These are phyloP conservation scores for Andrena camellia DNA, from an alignment of 2,888 invertebrate species.

Conservation along the genomic window DNA sequence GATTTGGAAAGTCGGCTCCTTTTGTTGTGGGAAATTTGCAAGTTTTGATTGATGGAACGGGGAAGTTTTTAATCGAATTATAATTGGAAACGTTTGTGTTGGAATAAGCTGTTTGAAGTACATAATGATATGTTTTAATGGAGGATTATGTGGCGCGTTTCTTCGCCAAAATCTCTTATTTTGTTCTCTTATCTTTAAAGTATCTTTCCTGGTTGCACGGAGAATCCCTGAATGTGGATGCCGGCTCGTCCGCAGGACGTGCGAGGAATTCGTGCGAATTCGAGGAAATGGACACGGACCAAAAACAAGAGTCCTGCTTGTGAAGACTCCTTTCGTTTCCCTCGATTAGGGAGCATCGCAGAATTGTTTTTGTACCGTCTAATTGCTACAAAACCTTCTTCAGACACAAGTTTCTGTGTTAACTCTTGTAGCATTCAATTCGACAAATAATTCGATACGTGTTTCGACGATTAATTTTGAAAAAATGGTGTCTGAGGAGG, in stretches of 20 bases:
- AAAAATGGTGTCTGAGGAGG: not conserved
- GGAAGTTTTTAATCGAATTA: too few species aligned
- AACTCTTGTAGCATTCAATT: too few species aligned
- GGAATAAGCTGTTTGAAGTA: too few species aligned
- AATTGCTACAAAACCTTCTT: not conserved
- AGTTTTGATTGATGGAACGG: too few species aligned
- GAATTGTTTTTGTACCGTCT: not conserved
- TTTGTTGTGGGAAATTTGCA: too few species aligned
- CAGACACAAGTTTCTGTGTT: not conserved
- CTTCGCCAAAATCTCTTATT: constrained; percentile 27
- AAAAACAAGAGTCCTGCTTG: constrained; percentile 48
- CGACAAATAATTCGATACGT: too few species aligned
- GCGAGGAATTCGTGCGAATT: constrained; percentile 72
- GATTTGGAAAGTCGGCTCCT: too few species aligned
- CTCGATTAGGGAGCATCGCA: constrained; percentile 12
- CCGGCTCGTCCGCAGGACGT: constrained; percentile 66
- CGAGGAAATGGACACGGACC: constrained; percentile 60
- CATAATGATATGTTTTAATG: not conserved
- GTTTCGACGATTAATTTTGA: too few species aligned
- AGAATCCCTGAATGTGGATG: constrained; percentile 64
- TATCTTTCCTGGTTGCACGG: constrained; percentile 47
- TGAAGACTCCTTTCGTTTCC: constrained; percentile 9
- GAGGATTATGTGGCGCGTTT: not conserved
- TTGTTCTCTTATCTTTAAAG: constrained; percentile 54
- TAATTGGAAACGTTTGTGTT: not conserved